Percentiles rank a stretch among this genome's conserved stretches.
phyloP scores from a whole-genome alignment of 2,113 vertebrate species.

The Natator depressus region DNA sequence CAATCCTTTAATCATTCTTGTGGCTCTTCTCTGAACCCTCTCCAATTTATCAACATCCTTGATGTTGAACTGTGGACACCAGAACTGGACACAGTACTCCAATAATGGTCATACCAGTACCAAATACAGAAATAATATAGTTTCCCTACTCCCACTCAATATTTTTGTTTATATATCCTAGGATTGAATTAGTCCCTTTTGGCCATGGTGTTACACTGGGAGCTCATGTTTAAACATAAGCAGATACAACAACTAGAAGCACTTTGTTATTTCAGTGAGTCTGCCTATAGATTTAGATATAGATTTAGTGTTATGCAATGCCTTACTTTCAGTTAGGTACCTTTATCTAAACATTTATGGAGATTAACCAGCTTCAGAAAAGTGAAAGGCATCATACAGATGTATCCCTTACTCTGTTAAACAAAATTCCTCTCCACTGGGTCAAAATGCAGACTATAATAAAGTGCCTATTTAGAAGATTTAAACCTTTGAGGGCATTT shows the following conservation, averaged over 20 bases:
- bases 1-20: too few relatives aligned
- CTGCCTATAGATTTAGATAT: neutral
- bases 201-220: neutral
- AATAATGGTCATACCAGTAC: too few relatives aligned
- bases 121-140: too few relatives aligned
- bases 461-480: constrained; percentile 50
- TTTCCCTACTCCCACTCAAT: too few relatives aligned
- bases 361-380: constrained; percentile 32
- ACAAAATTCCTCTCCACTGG: constrained; percentile 50
- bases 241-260: neutral
- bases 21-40: too few relatives aligned
- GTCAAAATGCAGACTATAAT: constrained; percentile 20
- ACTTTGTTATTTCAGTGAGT: neutral
- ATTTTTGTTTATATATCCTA: too few relatives aligned
- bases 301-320: constrained; percentile 24
- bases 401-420: constrained; percentile 17
- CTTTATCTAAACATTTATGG: constrained; percentile 54
- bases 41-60: too few relatives aligned
- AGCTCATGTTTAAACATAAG: neutral
- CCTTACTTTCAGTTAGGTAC: constrained; percentile 54
- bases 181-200: neutral
- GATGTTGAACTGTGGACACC: too few relatives aligned
- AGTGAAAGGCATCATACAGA: constrained; percentile 34
- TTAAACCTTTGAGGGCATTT: constrained; percentile 58
- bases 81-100: too few relatives aligned